Conservation (phyloP, 2,888 invertebrate species). For the Xanthia icteritia region DNA sequence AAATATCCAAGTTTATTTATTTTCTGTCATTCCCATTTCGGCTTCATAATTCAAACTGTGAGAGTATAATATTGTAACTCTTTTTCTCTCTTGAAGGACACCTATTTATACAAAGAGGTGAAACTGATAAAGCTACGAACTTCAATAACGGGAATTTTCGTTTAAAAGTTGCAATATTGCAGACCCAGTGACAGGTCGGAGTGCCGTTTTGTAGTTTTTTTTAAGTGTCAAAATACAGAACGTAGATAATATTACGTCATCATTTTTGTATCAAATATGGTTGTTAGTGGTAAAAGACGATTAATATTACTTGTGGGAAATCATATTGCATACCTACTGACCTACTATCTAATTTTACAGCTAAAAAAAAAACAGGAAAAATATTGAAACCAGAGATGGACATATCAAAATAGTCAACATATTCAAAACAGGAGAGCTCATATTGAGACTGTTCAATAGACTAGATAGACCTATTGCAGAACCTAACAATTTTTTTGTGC, state of each 20-base stretch:
- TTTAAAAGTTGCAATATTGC: constrained; percentile 30
- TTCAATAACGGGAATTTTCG: constrained; percentile 21
- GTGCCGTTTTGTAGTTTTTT: constrained; percentile 18
- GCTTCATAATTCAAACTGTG: background rate
- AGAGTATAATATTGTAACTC: background rate
- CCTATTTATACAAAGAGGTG: background rate
- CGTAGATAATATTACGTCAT: background rate
- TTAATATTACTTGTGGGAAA: background rate
- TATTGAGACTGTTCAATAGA: background rate
- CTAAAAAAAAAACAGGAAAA: background rate
- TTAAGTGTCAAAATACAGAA: background rate
- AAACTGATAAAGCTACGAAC: constrained; percentile 1
- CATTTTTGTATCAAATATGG: background rate
- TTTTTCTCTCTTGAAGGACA: background rate
- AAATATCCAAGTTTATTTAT: background rate
- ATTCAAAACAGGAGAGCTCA: background rate
- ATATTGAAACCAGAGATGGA: background rate
- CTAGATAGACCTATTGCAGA: constrained; percentile 12
- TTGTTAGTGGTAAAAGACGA: background rate
- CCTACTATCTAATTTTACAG: background rate
- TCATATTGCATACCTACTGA: background rate
- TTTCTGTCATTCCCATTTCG: background rate
- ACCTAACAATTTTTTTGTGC: background rate
- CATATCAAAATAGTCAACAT: background rate
- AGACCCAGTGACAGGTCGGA: constrained; percentile 12